These are phyloP conservation scores for Lasioglossum calceatum DNA, from an alignment of 2,888 invertebrate species.

Conservation along the genomic window DNA sequence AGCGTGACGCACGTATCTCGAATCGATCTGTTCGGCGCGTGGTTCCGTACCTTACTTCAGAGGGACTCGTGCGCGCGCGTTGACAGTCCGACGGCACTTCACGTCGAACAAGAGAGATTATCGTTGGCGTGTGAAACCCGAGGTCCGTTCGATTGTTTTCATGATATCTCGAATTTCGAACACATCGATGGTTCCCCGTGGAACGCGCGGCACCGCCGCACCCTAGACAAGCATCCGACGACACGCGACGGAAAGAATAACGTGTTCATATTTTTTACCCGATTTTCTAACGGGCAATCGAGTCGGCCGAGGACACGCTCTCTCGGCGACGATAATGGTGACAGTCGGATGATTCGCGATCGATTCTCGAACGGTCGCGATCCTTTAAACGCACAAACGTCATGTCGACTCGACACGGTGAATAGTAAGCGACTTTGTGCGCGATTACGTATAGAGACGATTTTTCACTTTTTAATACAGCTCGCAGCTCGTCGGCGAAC, in stretches of 20 bases:
- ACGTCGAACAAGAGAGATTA: not conserved
- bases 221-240: not conserved
- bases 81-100: conserved; percentile 6
- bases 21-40: conserved; percentile 15
- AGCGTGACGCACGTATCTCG: conserved; percentile 17
- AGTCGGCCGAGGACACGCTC: not conserved
- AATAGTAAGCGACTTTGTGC: conserved; percentile 15
- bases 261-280: conserved; percentile 52
- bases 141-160: conserved; percentile 32
- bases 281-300: conserved; percentile 39
- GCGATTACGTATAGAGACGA: conserved; percentile 2
- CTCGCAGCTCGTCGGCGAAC: not conserved
- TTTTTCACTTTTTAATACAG: conserved; percentile 47
- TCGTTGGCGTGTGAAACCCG: not conserved
- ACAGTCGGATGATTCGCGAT: not conserved
- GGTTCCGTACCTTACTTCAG: not conserved
- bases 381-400: conserved; percentile 52
- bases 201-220: not conserved
- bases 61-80: not conserved
- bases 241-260: not conserved
- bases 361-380: conserved; percentile 27
- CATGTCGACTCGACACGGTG: not conserved
- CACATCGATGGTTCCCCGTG: not conserved
- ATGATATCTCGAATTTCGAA: conserved; percentile 33
- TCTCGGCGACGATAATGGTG: not conserved